A percentile compares a stretch with the other conserved stretches of the same genome.
phyloP scores from a whole-genome alignment of 37 sponge, comb jelly and placozoan genomes.

The Diacarnus erythraeanus region DNA sequence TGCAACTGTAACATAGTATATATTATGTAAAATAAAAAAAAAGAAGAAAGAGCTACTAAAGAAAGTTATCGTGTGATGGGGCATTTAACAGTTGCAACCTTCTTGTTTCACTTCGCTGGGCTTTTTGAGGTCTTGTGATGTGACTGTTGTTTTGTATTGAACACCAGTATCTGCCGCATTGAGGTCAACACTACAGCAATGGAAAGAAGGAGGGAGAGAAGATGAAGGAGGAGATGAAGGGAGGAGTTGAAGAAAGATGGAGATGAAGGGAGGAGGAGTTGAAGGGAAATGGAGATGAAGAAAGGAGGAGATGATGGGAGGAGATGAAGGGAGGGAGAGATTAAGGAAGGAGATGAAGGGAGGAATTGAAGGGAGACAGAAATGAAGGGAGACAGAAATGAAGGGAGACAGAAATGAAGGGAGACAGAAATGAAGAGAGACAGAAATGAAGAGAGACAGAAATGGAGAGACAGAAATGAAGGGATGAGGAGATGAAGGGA shows the following conservation, averaged over 20 bases:
- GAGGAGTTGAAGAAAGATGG: background rate
- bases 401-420: background rate
- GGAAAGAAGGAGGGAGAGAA: background rate
- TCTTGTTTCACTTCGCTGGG: conserved; percentile 31
- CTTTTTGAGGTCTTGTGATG: conserved; percentile 39
- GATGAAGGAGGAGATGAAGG: background rate
- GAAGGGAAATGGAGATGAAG: background rate
- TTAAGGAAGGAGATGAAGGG: background rate
- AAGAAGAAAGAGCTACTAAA: background rate
- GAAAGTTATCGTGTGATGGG: conserved; percentile 10
- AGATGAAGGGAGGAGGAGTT: background rate
- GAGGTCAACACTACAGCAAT: conserved; percentile 84
- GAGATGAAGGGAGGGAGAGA: background rate
- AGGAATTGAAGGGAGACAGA: background rate
- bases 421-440: background rate
- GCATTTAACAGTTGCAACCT: conserved; percentile 20
- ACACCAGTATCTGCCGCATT: conserved; percentile 97
- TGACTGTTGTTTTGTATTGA: conserved; percentile 77
- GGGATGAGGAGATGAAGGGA: background rate
- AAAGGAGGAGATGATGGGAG: background rate
- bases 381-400: background rate
- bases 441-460: background rate
- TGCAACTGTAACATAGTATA: background rate
- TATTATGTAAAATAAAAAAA: background rate
- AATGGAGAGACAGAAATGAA: background rate